Conservation (phyloP, 2,888 invertebrate genomes). For the Cabera pusaria region DNA sequence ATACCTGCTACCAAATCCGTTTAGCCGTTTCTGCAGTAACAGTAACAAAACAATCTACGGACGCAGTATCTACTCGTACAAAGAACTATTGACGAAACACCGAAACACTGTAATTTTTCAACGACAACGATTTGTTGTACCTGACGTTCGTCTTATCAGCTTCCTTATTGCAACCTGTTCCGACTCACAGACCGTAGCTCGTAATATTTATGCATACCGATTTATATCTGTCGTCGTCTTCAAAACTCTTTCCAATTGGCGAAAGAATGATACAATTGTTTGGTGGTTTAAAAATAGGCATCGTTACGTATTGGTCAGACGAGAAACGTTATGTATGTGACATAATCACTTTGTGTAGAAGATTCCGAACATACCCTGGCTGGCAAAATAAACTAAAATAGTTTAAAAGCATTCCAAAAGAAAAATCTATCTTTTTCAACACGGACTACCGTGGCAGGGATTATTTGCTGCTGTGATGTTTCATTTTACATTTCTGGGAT, state of each 20-base stretch:
- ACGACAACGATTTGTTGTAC: slow-evolving; percentile 3
- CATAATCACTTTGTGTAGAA: no score
- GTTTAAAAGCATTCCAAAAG: no score
- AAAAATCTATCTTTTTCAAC: no score
- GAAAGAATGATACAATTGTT: slow-evolving; percentile 64
- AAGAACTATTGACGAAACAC: neutral
- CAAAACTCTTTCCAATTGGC: slow-evolving; percentile 67
- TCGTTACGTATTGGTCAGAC: slow-evolving; percentile 10
- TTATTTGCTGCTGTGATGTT: no score
- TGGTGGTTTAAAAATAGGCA: slow-evolving; percentile 56
- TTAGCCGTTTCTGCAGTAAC: no score
- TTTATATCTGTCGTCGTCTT: slow-evolving; percentile 59
- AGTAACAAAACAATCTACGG: no score
- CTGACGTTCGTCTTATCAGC: slow-evolving; percentile 6
- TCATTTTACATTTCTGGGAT: no score
- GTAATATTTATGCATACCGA: slow-evolving; percentile 55
- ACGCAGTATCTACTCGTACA: no score
- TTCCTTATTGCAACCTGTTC: slow-evolving; percentile 37
- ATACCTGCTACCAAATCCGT: no score
- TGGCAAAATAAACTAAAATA: no score
- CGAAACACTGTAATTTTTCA: slow-evolving; percentile 1
- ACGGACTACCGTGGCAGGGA: no score
- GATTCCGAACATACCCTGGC: no score
- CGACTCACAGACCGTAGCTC: slow-evolving; percentile 23
- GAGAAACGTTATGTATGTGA: slow-evolving; percentile 5